Conservation (phyloP, 1,140 invertebrate species). For the Drosophila mayri region DNA sequence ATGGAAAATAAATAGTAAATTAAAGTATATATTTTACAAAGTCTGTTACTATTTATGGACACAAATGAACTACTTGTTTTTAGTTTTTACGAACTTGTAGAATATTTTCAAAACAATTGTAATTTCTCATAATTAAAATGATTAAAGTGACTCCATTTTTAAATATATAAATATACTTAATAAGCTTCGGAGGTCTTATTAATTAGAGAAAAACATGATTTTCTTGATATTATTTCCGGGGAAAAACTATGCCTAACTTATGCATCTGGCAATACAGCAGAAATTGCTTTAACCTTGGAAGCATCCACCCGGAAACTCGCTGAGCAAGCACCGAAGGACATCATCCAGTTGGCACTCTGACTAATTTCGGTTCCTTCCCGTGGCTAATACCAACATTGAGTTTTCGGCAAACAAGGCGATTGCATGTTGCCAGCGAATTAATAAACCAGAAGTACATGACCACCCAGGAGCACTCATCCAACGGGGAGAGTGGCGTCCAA, state of each 20-base stretch:
- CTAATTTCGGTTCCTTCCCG: slow-evolving; percentile 23
- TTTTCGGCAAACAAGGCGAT: slow-evolving; percentile 56
- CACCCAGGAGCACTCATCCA: slow-evolving; percentile 52
- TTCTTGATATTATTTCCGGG: neutral
- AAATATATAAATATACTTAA: neutral
- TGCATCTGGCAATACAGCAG: neutral
- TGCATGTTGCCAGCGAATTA: slow-evolving; percentile 75
- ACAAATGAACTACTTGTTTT: neutral
- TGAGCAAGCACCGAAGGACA: slow-evolving; percentile 17
- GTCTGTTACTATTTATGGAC: neutral
- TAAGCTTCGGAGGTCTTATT: neutral
- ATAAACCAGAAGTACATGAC: slow-evolving; percentile 66
- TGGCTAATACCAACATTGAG: slow-evolving; percentile 47
- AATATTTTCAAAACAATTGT: neutral
- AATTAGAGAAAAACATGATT: too few relatives aligned
- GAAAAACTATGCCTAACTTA: too few relatives aligned
- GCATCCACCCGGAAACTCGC: slow-evolving; percentile 1
- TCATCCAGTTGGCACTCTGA: neutral
- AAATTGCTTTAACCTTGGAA: neutral
- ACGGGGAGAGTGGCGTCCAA: neutral
- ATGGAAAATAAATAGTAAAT: neutral
- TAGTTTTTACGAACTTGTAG: neutral
- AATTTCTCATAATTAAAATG: neutral
- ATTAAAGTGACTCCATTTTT: neutral
- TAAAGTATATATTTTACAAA: neutral